Evolutionary conservation across 2,113 vertebrate species (phyloP).

Genomic region (Peromyscus maniculatus): DNA sequence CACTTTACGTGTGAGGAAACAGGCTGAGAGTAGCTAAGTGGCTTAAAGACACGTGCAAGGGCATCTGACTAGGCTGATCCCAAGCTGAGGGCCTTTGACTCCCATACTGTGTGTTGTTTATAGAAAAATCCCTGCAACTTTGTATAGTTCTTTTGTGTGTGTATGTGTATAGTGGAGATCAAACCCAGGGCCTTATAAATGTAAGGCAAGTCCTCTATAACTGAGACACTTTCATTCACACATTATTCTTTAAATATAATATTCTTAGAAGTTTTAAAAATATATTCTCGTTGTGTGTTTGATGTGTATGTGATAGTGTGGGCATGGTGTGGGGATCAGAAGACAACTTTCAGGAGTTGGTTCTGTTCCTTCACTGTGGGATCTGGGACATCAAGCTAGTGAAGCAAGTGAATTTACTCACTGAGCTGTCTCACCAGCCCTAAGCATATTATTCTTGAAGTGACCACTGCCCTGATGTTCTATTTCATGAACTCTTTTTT

Average conservation of each 20-base stretch:
- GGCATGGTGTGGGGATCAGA: neutral
- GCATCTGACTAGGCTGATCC: neutral
- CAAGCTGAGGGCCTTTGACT: neutral
- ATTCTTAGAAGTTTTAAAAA: neutral
- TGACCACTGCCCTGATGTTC: neutral
- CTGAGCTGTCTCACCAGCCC: neutral
- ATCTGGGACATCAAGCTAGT: neutral
- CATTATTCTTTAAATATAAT: neutral
- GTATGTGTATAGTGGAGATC: neutral
- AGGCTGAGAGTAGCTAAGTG: neutral
- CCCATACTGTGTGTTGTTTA: neutral
- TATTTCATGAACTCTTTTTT: too few species aligned
- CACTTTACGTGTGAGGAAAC: neutral
- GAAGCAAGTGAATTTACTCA: neutral
- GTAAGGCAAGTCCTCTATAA: neutral
- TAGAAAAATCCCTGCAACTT: neutral
- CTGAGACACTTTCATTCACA: neutral
- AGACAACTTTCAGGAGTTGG: neutral
- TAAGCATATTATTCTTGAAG: neutral
- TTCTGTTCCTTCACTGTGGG: neutral
- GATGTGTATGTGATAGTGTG: neutral
- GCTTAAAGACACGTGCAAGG: neutral
- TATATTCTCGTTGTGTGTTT: neutral
- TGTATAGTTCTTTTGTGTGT: neutral
- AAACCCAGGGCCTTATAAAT: neutral